Evolutionary conservation across 2,888 invertebrate genomes (phyloP), one percentile per base, ranked within the genome.

Genomic region (Chymomyza amoena): DNA sequence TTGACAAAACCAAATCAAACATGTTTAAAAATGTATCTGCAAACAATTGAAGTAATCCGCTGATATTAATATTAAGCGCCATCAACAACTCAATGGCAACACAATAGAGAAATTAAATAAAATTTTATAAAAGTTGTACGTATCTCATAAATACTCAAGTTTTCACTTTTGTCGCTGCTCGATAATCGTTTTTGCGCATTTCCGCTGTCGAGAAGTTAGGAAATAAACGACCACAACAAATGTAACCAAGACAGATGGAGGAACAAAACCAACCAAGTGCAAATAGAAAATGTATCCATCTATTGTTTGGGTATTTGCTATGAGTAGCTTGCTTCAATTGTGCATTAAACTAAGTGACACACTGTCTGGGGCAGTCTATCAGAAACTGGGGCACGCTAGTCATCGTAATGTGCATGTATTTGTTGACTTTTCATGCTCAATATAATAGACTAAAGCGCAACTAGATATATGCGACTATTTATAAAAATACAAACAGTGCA

Each of bases 81-180:
- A 20, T 20, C 20, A 20, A 20, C 20, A 3, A 20, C 20, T 20
- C 20, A 3, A 20, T 2, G 1, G 15, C 20, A 18, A 61, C 13
- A 69, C 50, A 72, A 69, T 60, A 73, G 20, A 20, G 72, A 75
- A 73, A 75, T 75, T 72, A 73, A 84, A 71, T 75, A 70, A 2
- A 71, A 75, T 84, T 80, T 76, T 61, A 68, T 64, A 63, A 51
- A 57, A 39, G n/a, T 32, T 36, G 3, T n/a, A 6, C 16, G n/a
- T 15, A 9, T 39, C 39, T 4, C 61, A 62, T 50, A 66, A 51
- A 63, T 64, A 68, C 70, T 68, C 72, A 72, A 16, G 7, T 32
- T 32, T 32, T 32, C 7, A 6, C 6, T 51, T 3, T 20, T 51
- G 45, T 51, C 28, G 28, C n/a, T 64, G 32, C 57, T 57, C 64